Evolutionary conservation across 2,113 vertebrate genomes (phyloP).

Genomic region (Osmerus eperlanus): DNA sequence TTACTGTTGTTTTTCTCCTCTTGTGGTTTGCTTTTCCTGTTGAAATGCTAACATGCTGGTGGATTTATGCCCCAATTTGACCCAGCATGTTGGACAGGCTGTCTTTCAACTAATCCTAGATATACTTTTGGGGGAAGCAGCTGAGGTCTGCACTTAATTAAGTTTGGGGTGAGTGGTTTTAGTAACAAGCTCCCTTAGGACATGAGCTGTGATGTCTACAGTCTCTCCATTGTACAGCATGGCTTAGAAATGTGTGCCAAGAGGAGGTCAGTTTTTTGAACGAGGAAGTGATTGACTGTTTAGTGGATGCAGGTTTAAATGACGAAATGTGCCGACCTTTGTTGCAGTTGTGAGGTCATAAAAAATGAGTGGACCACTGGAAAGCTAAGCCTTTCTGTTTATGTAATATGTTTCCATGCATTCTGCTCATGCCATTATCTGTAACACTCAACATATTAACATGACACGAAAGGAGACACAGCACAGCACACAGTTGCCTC

Average conservation of each 20-base stretch:
- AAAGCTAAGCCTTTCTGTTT: background rate
- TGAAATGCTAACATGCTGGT: slow-evolving; percentile 12
- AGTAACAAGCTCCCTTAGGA: slow-evolving; percentile 47
- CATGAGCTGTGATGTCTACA: slow-evolving; percentile 33
- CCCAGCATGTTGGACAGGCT: slow-evolving; percentile 26
- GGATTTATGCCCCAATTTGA: slow-evolving; percentile 38
- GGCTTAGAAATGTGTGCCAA: slow-evolving; percentile 25
- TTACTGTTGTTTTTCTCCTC: background rate
- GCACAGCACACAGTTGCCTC: background rate
- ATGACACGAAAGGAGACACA: background rate
- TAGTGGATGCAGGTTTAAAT: background rate
- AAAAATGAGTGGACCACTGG: background rate
- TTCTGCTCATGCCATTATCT: background rate
- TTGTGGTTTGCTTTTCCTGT: slow-evolving; percentile 6
- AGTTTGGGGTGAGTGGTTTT: slow-evolving; percentile 42
- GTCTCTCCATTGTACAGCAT: slow-evolving; percentile 15
- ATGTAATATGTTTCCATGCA: background rate
- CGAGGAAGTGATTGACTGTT: slow-evolving; percentile 9
- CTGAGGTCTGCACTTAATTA: slow-evolving; percentile 51
- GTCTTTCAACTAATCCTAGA: slow-evolving; percentile 35
- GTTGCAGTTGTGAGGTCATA: background rate
- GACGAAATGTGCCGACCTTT: too few relatives aligned
- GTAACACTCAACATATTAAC: background rate
- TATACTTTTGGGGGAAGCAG: slow-evolving; percentile 11
- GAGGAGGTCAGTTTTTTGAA: slow-evolving; percentile 9